These are phyloP conservation scores for Hemicentrotus pulcherrimus DNA, from an alignment of 35 echinoderm and acorn worm species.

Conservation along the genomic window DNA sequence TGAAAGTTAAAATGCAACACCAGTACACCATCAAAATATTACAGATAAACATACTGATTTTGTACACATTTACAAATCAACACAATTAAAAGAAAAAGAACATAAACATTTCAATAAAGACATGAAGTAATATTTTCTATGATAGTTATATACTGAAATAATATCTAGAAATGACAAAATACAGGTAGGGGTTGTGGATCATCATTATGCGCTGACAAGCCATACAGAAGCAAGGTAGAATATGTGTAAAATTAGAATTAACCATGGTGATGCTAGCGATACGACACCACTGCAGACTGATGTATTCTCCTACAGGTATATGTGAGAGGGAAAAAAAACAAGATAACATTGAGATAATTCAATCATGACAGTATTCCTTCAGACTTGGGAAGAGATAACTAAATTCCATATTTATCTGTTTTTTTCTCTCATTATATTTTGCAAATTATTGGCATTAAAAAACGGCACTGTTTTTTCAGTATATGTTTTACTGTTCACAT, in stretches of 20 bases:
- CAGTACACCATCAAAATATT: background rate
- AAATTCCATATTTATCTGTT: no score
- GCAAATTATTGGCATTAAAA: no score
- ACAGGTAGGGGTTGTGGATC: background rate
- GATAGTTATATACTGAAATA: background rate
- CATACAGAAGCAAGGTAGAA: background rate
- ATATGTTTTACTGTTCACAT: no score
- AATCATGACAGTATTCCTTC: background rate
- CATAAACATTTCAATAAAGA: background rate
- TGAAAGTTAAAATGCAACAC: background rate
- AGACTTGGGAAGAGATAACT: no score
- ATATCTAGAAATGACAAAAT: background rate
- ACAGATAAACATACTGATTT: background rate
- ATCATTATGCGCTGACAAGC: background rate
- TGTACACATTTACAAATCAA: background rate
- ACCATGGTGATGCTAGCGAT: slow-evolving; percentile 12
- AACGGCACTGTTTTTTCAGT: no score
- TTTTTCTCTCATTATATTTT: no score
- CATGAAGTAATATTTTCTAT: background rate
- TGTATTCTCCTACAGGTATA: background rate
- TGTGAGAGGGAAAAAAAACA: background rate
- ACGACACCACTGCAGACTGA: slow-evolving; percentile 6
- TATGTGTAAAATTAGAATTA: background rate
- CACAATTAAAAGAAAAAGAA: background rate
- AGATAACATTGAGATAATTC: background rate